Evolutionary conservation across 1,140 invertebrate genomes (phyloP), one percentile per base, ranked within the genome.

Genomic region (Agraylea sexmaculata): DNA sequence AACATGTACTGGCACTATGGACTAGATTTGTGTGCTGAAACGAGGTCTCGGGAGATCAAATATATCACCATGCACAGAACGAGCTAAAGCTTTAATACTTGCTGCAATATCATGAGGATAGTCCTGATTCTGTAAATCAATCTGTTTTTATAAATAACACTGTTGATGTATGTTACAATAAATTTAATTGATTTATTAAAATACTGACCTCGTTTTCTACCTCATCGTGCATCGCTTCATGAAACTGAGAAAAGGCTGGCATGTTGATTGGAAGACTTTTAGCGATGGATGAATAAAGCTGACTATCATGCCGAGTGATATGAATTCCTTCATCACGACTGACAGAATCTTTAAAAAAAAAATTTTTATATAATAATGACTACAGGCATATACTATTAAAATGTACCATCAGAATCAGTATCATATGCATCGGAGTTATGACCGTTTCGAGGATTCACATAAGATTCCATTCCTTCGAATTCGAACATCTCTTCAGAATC

Each of bases 31-130:
- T 40, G 81, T 85, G 57, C 80, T 83, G 64, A 85, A 78, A 48
- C 83, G 73, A 43, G 82, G 80, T 43, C 82, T 72, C 28, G 86
- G 86, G 52, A 88, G 61, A 53, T 89, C 82, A 62, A 87, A 89
- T 45, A 86, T 78, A 62, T 86, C 83, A 46, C 83, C 84, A 60
- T 86, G 83, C 30, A 89, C 80, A 51, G 85, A 89, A 51, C 80
- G 78, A 25, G 86, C 84, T 48, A 90, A 58, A 15, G 85, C 86
- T 60, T 85, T 82, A 51, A 90, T 89, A 52, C 81, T 86, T 25
- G 84, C 85, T 46, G 83, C 83, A 53, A 90, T 89, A 53, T 88
- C 81, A 21, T 51, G 49, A 5, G 63, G 55, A 46, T 60, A 57
- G 51, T 64, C 61, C 56, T 68, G 16, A 3, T 28, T 42, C 36